phyloP scores from a whole-genome alignment of 2,113 vertebrate genomes.

The Australoheros scitulus region DNA sequence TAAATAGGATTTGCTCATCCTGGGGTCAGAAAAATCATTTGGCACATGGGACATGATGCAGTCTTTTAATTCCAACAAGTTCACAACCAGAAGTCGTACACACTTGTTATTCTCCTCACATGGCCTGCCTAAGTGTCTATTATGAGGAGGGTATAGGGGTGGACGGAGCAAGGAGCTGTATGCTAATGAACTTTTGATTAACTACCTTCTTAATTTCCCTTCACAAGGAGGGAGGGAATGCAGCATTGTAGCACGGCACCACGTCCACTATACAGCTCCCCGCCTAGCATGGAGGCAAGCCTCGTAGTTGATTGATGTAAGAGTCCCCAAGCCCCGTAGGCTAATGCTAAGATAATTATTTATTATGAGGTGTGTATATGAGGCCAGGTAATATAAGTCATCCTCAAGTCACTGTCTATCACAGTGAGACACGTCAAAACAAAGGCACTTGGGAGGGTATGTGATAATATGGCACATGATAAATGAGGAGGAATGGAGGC shows the following conservation, averaged over 20 bases:
- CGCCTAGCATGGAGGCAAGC: constrained; percentile 41
- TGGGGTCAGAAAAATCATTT: constrained; percentile 60
- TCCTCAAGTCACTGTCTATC: constrained; percentile 51
- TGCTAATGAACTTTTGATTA: constrained; percentile 81
- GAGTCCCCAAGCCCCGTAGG: constrained; percentile 37
- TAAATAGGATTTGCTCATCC: constrained; percentile 16
- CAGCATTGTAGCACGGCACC: constrained; percentile 33
- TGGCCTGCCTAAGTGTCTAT: constrained; percentile 56
- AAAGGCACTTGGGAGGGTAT: constrained; percentile 31
- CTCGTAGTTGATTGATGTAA: constrained; percentile 70
- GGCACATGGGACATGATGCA: background rate
- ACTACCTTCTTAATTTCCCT: constrained; percentile 77
- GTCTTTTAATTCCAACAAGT: constrained; percentile 26
- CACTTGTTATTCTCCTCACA: constrained; percentile 70
- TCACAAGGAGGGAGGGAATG: constrained; percentile 59
- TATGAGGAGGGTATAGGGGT: constrained; percentile 57
- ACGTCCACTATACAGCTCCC: constrained; percentile 21
- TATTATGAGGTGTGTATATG: constrained; percentile 46
- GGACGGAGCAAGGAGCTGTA: constrained; percentile 56
- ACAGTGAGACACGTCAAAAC: constrained; percentile 43
- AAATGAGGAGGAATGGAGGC: constrained; percentile 23
- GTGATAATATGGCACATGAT: constrained; percentile 50
- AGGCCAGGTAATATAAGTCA: constrained; percentile 43
- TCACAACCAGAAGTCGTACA: constrained; percentile 22
- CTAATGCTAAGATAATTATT: constrained; percentile 75